Conservation (phyloP, 2,888 invertebrate species). For the Mythimna lalbum region DNA sequence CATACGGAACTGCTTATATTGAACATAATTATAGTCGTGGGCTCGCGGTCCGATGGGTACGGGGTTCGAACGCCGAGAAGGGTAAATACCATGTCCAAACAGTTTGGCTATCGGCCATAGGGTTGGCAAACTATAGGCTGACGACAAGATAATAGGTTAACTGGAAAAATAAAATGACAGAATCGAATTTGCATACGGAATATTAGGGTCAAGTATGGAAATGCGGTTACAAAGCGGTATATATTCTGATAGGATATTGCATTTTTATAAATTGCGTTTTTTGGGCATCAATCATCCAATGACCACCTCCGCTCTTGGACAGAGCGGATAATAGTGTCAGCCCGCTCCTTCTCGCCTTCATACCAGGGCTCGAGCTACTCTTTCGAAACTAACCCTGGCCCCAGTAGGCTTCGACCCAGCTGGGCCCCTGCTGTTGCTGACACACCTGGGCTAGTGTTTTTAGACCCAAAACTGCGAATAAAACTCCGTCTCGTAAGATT, state of each 20-base stretch:
- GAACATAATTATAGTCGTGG: constrained; percentile 79
- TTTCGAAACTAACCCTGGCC: too few relatives aligned
- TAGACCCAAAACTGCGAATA: too few relatives aligned
- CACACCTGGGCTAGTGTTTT: too few relatives aligned
- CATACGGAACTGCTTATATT: constrained; percentile 75
- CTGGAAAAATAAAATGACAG: constrained; percentile 34
- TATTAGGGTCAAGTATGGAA: constrained; percentile 29
- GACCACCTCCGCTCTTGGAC: too few relatives aligned
- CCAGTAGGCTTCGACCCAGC: too few relatives aligned
- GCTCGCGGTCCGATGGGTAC: constrained; percentile 73
- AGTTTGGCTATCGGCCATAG: constrained; percentile 53
- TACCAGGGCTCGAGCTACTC: too few relatives aligned
- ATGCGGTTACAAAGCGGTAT: not conserved
- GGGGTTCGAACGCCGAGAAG: constrained; percentile 64
- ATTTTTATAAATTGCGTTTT: not conserved
- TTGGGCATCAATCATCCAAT: too few relatives aligned
- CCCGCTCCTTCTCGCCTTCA: too few relatives aligned
- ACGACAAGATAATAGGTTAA: constrained; percentile 8
- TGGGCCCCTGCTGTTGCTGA: too few relatives aligned
- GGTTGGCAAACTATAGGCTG: constrained; percentile 48
- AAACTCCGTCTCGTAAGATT: too few relatives aligned
- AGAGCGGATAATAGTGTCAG: too few relatives aligned
- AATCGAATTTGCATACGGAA: constrained; percentile 46
- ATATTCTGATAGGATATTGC: not conserved
- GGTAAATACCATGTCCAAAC: constrained; percentile 63